These are phyloP conservation scores for Polydrusus tereticollis DNA, from an alignment of 2,888 invertebrate species.

Conservation along the genomic window DNA sequence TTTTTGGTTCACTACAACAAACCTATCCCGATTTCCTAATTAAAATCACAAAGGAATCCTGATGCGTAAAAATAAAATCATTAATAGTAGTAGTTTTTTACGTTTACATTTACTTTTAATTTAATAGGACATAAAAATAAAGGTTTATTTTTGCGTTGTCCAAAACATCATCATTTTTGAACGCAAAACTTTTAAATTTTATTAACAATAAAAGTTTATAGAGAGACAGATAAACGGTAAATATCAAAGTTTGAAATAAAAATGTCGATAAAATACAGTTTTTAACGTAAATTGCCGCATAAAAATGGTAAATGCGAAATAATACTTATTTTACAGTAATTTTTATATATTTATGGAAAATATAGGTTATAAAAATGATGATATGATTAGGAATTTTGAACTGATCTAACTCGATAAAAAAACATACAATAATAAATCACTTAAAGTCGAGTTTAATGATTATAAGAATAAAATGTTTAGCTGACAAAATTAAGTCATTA, in stretches of 20 bases:
- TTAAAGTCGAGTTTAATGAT: too few relatives aligned
- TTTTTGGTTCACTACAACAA: too few relatives aligned
- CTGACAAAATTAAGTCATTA: too few relatives aligned
- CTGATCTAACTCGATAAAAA: too few relatives aligned
- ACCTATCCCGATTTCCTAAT: too few relatives aligned
- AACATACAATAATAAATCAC: too few relatives aligned
- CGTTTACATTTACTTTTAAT: not conserved
- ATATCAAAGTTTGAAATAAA: slow-evolving; percentile 6
- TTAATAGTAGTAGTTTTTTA: not conserved
- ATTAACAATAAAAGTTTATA: slow-evolving; percentile 11
- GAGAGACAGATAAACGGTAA: slow-evolving; percentile 3
- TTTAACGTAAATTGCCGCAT: slow-evolving; percentile 2
- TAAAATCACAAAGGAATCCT: too few relatives aligned
- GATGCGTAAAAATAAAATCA: too few relatives aligned
- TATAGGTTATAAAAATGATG: too few relatives aligned
- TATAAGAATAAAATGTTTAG: too few relatives aligned
- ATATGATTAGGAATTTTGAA: too few relatives aligned
- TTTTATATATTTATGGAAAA: not conserved
- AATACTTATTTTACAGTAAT: not conserved
- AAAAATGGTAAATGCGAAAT: slow-evolving; percentile 1
- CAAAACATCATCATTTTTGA: not conserved
- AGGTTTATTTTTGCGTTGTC: not conserved
- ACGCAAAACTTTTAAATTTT: slow-evolving; percentile 11
- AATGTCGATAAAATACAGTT: slow-evolving; percentile 3
- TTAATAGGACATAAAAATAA: not conserved